Percentiles rank a stretch among this genome's conserved stretches.
Conservation (phyloP, 2,888 invertebrate genomes). For the Ophion obscuratus region DNA sequence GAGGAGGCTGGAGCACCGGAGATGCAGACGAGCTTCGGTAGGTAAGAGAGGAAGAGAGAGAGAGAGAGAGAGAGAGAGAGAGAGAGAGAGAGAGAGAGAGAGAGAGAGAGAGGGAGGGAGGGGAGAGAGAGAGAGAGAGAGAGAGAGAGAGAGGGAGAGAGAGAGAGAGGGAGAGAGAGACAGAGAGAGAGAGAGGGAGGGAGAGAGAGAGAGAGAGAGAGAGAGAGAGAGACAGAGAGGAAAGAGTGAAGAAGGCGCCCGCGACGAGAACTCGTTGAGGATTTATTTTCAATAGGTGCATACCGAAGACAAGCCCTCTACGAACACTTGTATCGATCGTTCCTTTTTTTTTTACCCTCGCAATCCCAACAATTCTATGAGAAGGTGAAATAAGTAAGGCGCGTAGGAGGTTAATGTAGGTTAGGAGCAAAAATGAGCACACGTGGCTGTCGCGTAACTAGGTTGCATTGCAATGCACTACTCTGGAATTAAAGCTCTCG, state of each 20-base stretch:
- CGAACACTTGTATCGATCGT: slow-evolving; percentile 76
- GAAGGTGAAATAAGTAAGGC: slow-evolving; percentile 17
- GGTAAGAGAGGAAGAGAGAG: slow-evolving; percentile 18
- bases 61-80: background rate
- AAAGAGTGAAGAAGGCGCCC: slow-evolving; percentile 25
- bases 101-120: background rate
- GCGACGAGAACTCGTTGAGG: slow-evolving; percentile 34
- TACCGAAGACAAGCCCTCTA: slow-evolving; percentile 53
- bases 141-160: background rate
- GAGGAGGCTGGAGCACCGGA: slow-evolving; percentile 42
- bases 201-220: background rate
- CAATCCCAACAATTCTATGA: slow-evolving; percentile 38
- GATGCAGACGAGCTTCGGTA: slow-evolving; percentile 50
- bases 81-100: slow-evolving; percentile 5
- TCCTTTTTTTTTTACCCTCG: slow-evolving; percentile 64
- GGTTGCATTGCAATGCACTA: slow-evolving; percentile 5
- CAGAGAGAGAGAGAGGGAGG: background rate
- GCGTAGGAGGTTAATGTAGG: slow-evolving; percentile 74
- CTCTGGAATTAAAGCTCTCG: background rate
- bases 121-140: slow-evolving; percentile 1
- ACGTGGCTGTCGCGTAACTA: background rate
- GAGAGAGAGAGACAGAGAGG: background rate
- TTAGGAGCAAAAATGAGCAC: slow-evolving; percentile 72
- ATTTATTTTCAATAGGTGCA: slow-evolving; percentile 58
- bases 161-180: background rate